Conservation (phyloP, 2,888 invertebrate species). For the Perdita meconis region DNA sequence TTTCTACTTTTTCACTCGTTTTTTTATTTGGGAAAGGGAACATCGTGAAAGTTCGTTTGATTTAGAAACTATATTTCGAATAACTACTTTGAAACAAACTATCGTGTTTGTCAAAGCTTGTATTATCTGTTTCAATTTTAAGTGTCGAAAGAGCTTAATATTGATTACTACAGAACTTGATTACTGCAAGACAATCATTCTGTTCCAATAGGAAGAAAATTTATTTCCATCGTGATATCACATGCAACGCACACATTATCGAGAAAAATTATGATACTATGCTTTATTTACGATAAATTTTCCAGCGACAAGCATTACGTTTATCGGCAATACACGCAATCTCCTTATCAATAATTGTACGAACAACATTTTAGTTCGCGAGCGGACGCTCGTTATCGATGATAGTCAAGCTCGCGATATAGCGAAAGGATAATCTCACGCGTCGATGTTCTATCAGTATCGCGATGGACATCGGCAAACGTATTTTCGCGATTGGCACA, state of each 20-base stretch:
- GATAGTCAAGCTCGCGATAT: slow-evolving; percentile 53
- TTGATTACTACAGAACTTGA: no score
- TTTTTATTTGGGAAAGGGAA: no score
- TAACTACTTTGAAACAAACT: no score
- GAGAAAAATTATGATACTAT: slow-evolving; percentile 39
- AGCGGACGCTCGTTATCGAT: slow-evolving; percentile 53
- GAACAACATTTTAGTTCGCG: slow-evolving; percentile 24
- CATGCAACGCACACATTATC: not conserved
- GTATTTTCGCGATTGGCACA: not conserved
- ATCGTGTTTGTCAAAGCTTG: not conserved
- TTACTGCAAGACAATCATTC: not conserved
- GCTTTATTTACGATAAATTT: slow-evolving; percentile 53
- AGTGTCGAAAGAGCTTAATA: not conserved
- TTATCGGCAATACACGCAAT: slow-evolving; percentile 48
- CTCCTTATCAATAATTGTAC: slow-evolving; percentile 48
- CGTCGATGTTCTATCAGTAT: slow-evolving; percentile 50
- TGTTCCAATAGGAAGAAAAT: no score
- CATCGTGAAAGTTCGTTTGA: not conserved
- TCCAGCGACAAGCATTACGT: not conserved
- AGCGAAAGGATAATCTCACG: slow-evolving; percentile 54
- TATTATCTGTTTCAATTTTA: not conserved
- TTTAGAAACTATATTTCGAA: no score
- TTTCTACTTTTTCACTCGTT: not conserved
- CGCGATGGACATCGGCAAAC: slow-evolving; percentile 37
- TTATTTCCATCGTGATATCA: not conserved